phyloP scores from a whole-genome alignment of 92 coral and sea anemone species.

The Pocillopora meandrina region DNA sequence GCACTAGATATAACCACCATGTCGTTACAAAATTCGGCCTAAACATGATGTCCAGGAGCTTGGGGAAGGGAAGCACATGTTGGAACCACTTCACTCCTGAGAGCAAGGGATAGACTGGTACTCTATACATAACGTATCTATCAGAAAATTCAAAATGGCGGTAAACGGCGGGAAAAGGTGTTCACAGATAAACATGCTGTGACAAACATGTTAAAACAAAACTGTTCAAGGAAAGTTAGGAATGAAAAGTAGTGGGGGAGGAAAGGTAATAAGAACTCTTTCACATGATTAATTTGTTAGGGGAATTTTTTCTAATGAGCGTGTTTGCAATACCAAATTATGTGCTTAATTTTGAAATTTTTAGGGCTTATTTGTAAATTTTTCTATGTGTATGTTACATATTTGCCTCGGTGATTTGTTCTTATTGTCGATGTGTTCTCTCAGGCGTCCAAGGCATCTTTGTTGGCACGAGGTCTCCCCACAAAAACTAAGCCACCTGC shows the following conservation, averaged over 20 bases:
- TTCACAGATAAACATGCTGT: not conserved
- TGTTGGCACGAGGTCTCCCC: constrained; percentile 90
- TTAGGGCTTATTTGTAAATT: not conserved
- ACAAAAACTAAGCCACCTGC: constrained; percentile 64
- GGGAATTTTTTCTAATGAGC: not conserved
- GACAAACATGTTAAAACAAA: not conserved
- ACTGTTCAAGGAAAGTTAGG: not conserved
- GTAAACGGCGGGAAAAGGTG: constrained; percentile 18
- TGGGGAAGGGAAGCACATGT: not conserved
- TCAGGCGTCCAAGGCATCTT: constrained; percentile 96
- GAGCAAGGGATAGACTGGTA: too few relatives aligned
- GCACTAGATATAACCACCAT: too few relatives aligned
- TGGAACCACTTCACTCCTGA: not conserved
- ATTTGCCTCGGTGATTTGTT: not conserved
- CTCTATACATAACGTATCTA: too few relatives aligned
- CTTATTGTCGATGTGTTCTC: not conserved
- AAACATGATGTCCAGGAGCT: constrained; percentile 32
- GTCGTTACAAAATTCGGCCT: constrained; percentile 61
- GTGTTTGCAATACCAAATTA: not conserved
- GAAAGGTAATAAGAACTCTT: constrained; percentile 20
- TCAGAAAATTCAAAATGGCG: constrained; percentile 33
- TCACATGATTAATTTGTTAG: not conserved
- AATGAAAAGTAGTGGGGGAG: constrained; percentile 39
- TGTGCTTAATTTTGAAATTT: not conserved
- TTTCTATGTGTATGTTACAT: not conserved